Evolutionary conservation across 2,113 vertebrate genomes (phyloP).

Genomic region (Tetrax tetrax): DNA sequence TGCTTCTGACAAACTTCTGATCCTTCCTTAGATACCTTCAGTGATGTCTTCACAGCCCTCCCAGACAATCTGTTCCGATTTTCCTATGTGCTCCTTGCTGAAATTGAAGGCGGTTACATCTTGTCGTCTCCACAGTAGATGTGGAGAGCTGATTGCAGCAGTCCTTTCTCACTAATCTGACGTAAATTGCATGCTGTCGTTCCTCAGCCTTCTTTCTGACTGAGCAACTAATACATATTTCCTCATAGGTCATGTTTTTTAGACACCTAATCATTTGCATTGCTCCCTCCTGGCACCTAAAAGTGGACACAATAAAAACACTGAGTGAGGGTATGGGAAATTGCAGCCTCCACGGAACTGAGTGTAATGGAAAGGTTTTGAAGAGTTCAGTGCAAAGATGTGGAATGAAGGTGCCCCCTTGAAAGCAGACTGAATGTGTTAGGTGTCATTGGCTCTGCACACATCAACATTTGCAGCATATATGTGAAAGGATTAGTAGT

Average conservation of each 20-base stretch:
- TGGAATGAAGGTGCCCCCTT: neutral
- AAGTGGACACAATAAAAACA: neutral
- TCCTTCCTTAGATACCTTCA: neutral
- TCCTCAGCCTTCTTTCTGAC: neutral
- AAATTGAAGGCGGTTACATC: neutral
- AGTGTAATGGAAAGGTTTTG: neutral
- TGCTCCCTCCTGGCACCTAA: neutral
- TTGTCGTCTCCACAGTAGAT: neutral
- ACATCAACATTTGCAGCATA: neutral
- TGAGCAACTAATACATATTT: neutral
- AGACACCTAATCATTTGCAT: neutral
- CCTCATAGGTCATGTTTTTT: neutral
- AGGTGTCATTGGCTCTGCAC: neutral
- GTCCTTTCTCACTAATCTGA: neutral
- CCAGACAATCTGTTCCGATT: neutral
- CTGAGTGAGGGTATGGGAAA: neutral
- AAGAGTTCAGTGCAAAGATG: neutral
- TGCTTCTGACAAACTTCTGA: neutral
- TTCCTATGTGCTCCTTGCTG: neutral
- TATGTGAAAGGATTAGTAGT: neutral
- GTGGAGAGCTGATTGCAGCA: neutral
- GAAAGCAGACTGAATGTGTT: neutral
- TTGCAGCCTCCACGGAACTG: neutral
- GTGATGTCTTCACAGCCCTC: neutral
- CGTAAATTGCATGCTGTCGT: neutral